phyloP scores from a whole-genome alignment of 2,888 invertebrate genomes.

The Phortica magna region DNA sequence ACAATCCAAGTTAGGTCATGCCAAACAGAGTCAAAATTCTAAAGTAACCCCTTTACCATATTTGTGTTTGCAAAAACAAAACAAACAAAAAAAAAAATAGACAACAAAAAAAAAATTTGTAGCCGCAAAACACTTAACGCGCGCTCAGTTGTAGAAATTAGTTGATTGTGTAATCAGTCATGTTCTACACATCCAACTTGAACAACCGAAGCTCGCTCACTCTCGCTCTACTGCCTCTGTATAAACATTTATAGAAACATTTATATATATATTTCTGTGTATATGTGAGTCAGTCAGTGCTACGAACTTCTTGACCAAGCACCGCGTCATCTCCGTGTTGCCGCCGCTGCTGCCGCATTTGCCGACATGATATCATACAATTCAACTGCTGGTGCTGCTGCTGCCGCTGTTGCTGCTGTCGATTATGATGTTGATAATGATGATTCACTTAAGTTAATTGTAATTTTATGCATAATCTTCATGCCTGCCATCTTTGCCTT shows the following conservation, averaged over 20 bases:
- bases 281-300: conserved; percentile 44
- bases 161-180: conserved; percentile 27
- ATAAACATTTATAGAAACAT: neutral
- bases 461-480: conserved; percentile 26
- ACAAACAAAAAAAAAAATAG: neutral
- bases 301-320: conserved; percentile 27
- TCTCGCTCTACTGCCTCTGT: neutral
- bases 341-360: neutral
- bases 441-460: conserved; percentile 30
- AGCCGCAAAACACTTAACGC: conserved; percentile 18
- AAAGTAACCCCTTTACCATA: conserved; percentile 24
- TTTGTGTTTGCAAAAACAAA: neutral
- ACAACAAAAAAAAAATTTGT: neutral
- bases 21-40: conserved; percentile 14
- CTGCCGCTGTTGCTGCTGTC: conserved; percentile 2
- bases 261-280: conserved; percentile 3
- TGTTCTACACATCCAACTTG: conserved; percentile 10
- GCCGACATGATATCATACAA: conserved; percentile 22
- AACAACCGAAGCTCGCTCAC: neutral
- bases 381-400: neutral
- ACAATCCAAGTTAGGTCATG: conserved; percentile 5
- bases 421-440: conserved; percentile 3
- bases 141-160: conserved; percentile 7
- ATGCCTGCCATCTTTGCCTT: neutral
- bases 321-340: neutral